Base-by-base conservation (phyloP, 2,888 invertebrate genomes). In the Nebria brevicollis region DNA sequence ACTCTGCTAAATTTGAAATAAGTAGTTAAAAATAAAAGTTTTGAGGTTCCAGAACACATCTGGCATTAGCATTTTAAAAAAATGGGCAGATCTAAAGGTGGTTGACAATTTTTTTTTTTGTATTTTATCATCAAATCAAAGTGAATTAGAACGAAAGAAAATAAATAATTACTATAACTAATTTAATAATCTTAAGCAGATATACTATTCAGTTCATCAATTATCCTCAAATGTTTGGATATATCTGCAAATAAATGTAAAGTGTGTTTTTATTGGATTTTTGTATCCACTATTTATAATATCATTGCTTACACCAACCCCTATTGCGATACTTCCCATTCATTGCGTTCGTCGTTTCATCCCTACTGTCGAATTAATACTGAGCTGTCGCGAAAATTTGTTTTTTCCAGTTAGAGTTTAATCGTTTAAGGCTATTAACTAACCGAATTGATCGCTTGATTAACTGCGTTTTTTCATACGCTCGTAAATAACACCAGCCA, bases 371-470 rank as follows among this genome's bases (percentile, higher is more conserved):
- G 72, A 77, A 77, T 72, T 72, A 54, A 77, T 77, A 72, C 73
- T 72, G 8, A 64, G n/a, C 78, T 78, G 73, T 73, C 78, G 70
- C 54, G 74, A 75, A 79, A 79, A 79, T 79, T 79, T 79, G 79
- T 79, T 75, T 79, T 78, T 79, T 79, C 43, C 72, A 43, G 70
- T 70, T 77, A 5, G 68, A 79, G 75, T 81, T 81, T 75, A 81
- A 81, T 81, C 76, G 75, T 72, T 81, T 81, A 65, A 81, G 70
- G 75, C 80, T 81, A 81, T 81, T 76, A 81, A 81, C 80, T 81
- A 72, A 81, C 80, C 80, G 72, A 81, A 41, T 75, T 81, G 75
- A 81, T 81, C 70, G 72, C 76, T 81, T 81, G 80, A 81, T 81
- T 81, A 81, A 70, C 75, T 75, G 65, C 64, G 66, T 76, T 75